Evolutionary conservation across 1,140 invertebrate species (phyloP), one percentile per base, ranked within the genome.

Genomic region (Chironomus tepperi): DNA sequence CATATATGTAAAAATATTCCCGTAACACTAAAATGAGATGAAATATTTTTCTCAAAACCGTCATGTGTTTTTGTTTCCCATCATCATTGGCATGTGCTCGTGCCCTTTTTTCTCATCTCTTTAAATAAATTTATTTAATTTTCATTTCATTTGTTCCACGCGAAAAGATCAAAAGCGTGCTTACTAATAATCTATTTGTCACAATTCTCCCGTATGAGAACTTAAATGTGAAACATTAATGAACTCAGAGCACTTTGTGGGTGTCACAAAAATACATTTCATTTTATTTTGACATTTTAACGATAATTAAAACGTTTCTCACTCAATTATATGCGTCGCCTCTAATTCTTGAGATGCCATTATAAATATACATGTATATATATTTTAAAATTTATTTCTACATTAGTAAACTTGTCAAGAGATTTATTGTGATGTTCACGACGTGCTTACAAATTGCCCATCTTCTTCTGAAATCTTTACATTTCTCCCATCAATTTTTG

Each of bases 241-340:
- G 19, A 19, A 70, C n/a, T 16, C 2, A 8, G 65, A 70, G 19
- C 65, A 70, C 7, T 70, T 70, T 21, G 65, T 19, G 65, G 65
- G 16, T 19, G 65, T 70, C 10, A 57, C 9, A 57, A 5, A 34
- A 34, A 34, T 34, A 34, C 24, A 34, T 34, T 34, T 34, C n/a
- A 57, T 57, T 57, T n/a, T 7, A 57, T 57, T 70, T 70, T 70
- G 65, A 70, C 65, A 70, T 70, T 70, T 70, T 19, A 70, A 70
- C 10, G 65, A 70, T 70, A 70, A 70, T 70, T 70, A 70, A 70
- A 70, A 70, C 65, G 65, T 70, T 70, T 70, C 65, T 70, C 65
- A 70, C 65, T 70, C 19, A 70, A 70, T 70, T 70, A 70, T 70
- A 70, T 70, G 65, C 65, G 65, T 70, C 65, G 65, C 65, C 19